Conservation (phyloP, 2,113 vertebrate species). For the Varanus komodoensis region DNA sequence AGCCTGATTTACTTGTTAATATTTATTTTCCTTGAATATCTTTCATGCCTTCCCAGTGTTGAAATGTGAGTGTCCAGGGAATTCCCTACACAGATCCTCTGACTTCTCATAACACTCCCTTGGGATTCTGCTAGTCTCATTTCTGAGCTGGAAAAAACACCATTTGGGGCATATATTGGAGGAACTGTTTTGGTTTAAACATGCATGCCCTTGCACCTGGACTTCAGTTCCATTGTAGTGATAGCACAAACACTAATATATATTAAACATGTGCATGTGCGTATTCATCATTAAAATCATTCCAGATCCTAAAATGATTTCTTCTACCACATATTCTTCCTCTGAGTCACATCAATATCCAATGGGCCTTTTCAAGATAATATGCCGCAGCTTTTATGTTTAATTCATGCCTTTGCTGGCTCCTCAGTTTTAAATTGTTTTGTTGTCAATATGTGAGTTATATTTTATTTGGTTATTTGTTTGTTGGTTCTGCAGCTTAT, state of each 20-base stretch:
- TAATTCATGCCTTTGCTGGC: background rate
- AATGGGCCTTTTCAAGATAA: background rate
- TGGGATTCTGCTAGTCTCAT: background rate
- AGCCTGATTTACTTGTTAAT: slow-evolving; percentile 27
- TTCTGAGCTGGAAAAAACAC: background rate
- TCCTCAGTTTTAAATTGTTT: background rate
- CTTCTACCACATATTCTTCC: background rate
- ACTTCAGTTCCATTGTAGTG: too few relatives aligned
- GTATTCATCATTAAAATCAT: background rate
- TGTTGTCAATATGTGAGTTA: background rate
- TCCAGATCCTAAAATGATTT: background rate
- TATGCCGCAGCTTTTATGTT: background rate
- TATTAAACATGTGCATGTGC: background rate
- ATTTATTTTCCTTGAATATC: slow-evolving; percentile 9
- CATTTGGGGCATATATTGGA: too few relatives aligned
- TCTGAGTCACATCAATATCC: background rate
- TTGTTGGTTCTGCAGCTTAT: background rate
- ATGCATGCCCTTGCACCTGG: too few relatives aligned
- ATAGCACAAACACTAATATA: background rate
- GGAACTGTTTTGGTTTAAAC: too few relatives aligned
- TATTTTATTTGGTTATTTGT: background rate
- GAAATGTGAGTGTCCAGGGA: background rate
- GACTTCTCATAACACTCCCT: background rate
- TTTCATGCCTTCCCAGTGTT: background rate
- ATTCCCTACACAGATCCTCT: background rate